Conservation (phyloP, 2,888 invertebrate genomes). For the Ichneumoninae sp. region DNA sequence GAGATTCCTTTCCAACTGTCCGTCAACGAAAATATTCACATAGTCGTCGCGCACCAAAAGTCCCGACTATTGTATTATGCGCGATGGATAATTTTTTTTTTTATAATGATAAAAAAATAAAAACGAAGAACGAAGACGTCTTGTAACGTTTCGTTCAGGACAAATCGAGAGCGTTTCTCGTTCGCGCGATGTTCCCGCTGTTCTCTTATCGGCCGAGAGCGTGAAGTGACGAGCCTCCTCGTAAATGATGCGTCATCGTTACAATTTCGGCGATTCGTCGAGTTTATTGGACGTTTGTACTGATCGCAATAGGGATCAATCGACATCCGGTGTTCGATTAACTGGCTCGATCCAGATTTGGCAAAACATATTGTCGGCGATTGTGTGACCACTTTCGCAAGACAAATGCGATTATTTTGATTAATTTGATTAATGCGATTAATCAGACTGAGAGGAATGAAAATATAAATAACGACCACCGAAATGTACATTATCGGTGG, state of each 20-base stretch:
- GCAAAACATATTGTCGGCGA: neutral
- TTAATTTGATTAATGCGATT: neutral
- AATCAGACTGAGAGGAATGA: neutral
- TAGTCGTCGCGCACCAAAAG: neutral
- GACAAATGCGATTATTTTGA: constrained; percentile 6
- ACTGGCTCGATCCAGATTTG: constrained; percentile 21
- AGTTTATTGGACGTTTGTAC: constrained; percentile 21
- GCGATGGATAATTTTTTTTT: neutral
- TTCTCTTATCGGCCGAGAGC: constrained; percentile 48
- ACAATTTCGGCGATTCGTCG: constrained; percentile 29
- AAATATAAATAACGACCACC: constrained; percentile 2
- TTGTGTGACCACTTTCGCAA: neutral
- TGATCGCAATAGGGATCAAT: constrained; percentile 18
- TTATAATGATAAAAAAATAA: neutral
- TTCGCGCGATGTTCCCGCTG: constrained; percentile 17
- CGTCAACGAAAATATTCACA: neutral
- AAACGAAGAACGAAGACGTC: neutral
- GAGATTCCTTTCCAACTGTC: neutral
- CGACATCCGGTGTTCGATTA: constrained; percentile 42
- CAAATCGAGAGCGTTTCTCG: constrained; percentile 33
- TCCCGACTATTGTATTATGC: neutral
- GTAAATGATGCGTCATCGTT: constrained; percentile 52
- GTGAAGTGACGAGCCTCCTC: constrained; percentile 53
- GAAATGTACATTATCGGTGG: neutral
- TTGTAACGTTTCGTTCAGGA: constrained; percentile 8